phyloP scores from a whole-genome alignment of 2,797 vertebrate species.

The Meda fulgida region DNA sequence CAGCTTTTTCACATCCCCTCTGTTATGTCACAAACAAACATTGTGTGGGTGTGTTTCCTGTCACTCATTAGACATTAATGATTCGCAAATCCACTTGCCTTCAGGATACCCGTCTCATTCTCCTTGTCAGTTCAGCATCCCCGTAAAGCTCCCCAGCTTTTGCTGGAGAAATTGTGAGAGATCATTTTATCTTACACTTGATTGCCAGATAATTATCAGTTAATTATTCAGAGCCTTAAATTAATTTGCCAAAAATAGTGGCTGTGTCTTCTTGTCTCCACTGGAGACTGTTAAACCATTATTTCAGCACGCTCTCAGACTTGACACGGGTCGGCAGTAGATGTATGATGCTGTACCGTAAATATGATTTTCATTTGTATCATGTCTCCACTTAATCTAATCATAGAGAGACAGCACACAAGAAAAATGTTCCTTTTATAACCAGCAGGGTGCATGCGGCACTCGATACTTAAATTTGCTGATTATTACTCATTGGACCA shows the following conservation, averaged over 20 bases:
- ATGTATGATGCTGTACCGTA: constrained; percentile 46
- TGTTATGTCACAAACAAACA: constrained; percentile 71
- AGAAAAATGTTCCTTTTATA: constrained; percentile 38
- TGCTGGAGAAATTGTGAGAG: constrained; percentile 65
- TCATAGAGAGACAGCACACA: constrained; percentile 56
- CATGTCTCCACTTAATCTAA: constrained; percentile 69
- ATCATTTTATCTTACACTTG: constrained; percentile 81
- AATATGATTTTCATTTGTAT: constrained; percentile 55
- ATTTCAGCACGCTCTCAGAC: constrained; percentile 59
- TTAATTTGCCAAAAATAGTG: constrained; percentile 86
- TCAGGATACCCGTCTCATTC: constrained; percentile 63
- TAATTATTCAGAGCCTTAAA: constrained; percentile 87
- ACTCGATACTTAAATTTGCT: constrained; percentile 21
- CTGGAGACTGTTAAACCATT: constrained; percentile 74
- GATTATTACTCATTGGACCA: constrained; percentile 44
- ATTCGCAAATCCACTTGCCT: constrained; percentile 72
- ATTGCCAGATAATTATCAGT: constrained; percentile 87
- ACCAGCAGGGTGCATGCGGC: constrained; percentile 31
- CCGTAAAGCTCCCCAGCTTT: constrained; percentile 51
- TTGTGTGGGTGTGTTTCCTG: constrained; percentile 67
- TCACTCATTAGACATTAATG: constrained; percentile 75
- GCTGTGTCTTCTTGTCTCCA: constrained; percentile 71
- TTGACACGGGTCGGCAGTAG: constrained; percentile 59
- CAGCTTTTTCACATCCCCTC: constrained; percentile 49
- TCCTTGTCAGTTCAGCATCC: constrained; percentile 56